Conservation (phyloP, 2,113 vertebrate genomes). For the Andinoacara biseriatus region DNA sequence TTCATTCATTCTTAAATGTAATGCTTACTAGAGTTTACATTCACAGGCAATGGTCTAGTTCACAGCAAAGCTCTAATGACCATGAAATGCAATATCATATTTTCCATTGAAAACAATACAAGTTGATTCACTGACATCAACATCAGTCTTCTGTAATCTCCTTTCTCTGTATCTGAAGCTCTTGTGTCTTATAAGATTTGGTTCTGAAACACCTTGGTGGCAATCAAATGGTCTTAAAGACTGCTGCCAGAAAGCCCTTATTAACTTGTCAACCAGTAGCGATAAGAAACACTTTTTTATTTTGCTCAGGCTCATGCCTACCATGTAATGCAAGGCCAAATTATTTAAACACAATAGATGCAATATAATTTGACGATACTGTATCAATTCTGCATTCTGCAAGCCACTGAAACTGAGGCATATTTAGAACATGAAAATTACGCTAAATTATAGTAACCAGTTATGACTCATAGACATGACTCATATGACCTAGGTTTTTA, state of each 20-base stretch:
- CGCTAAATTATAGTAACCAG: conserved; percentile 9
- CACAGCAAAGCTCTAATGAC: conserved; percentile 45
- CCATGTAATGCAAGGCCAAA: conserved; percentile 29
- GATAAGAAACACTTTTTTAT: conserved; percentile 32
- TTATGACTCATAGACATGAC: conserved; percentile 3
- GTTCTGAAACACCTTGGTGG: conserved; percentile 17
- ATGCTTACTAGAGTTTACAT: conserved; percentile 27
- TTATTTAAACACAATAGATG: conserved; percentile 9
- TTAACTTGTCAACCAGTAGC: conserved; percentile 20
- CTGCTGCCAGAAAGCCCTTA: conserved; percentile 13
- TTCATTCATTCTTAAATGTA: conserved; percentile 22
- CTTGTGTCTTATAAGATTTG: conserved; percentile 14
- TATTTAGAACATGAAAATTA: conserved; percentile 29
- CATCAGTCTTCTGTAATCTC: conserved; percentile 35
- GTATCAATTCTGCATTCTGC: not conserved
- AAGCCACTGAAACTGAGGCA: not conserved
- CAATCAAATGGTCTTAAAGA: conserved; percentile 28
- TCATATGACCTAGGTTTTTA: conserved; percentile 1
- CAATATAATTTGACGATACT: conserved; percentile 14
- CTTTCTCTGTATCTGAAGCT: conserved; percentile 8
- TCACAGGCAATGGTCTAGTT: conserved; percentile 63
- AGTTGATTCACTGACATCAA: conserved; percentile 46
- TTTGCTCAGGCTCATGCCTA: not conserved
- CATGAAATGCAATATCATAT: conserved; percentile 34
- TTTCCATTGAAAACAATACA: conserved; percentile 56